Evolutionary conservation across 2,888 invertebrate species (phyloP), one percentile per base, ranked within the genome.

Genomic region (Desoria tigrina): DNA sequence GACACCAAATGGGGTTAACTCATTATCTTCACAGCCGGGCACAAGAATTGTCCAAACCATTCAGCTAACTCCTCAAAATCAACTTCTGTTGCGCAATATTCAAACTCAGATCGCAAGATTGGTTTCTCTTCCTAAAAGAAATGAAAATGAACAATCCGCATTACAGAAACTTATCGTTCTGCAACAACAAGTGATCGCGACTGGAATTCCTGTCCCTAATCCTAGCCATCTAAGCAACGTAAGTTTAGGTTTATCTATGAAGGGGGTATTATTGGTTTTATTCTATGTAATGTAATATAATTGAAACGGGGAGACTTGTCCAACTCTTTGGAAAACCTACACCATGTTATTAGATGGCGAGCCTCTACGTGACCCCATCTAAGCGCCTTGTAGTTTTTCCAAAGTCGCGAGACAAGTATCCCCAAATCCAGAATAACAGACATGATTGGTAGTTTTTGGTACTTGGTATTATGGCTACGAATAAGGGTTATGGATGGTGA

Each of bases 11-110:
- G 39, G 60, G 37, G 23, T 61, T 18, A 37, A 37, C 27, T n/a
- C 53, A 21, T 6, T 53, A n/a, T 23, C 61, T n/a, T 26, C 66
- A 37, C 26, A 27, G 6, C 55, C 61, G 23, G 18, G 56, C 18
- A 51, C 63, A 32, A 63, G 51, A 56, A 67, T 76, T 21, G 86
- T 88, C 61, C 88, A 88, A 77, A 88, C 88, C 11, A 88, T 89
- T 72, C 88, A 89, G 77, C 79, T 90, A 56, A 88, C 88, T 18
- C 86, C 87, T 14, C 88, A 88, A 76, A 89, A 88, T 77, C 89
- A 89, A 78, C 86, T 86, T 78, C 81, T 86, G 7, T 62, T 76
- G 21, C 65, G 75, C 14, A 73, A 75, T 61, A 76, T 76, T 53
- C 76, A 76, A 64, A 49, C 66, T 26, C 76, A 76, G 65, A 75